These are phyloP conservation scores for Hirtodrosophila histrioides DNA, from an alignment of 2,888 invertebrate species.

Conservation along the genomic window DNA sequence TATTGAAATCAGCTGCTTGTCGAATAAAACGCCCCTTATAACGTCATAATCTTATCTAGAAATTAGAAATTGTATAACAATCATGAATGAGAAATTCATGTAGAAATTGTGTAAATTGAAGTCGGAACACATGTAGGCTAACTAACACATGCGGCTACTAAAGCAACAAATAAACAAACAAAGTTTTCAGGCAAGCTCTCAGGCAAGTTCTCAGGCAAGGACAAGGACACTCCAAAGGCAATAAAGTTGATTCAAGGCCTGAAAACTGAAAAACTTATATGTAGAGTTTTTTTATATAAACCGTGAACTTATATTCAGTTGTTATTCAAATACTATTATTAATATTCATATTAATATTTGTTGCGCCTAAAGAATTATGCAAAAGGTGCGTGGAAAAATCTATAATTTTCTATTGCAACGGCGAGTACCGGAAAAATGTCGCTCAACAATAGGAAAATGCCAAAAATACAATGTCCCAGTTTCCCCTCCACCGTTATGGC, in stretches of 20 bases:
- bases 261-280: background rate
- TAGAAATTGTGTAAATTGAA: conserved; percentile 11
- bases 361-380: background rate
- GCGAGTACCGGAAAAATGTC: conserved; percentile 5
- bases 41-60: conserved; percentile 44
- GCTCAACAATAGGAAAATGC: conserved; percentile 17
- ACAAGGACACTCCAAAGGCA: conserved; percentile 27
- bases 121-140: background rate
- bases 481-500: background rate
- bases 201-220: conserved; percentile 39
- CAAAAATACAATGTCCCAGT: conserved; percentile 29
- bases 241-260: background rate
- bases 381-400: conserved; percentile 50
- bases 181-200: conserved; percentile 23
- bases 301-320: background rate
- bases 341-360: background rate
- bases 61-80: conserved; percentile 44
- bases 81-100: conserved; percentile 14
- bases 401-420: conserved; percentile 42
- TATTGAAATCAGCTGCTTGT: conserved; percentile 28
- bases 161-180: background rate
- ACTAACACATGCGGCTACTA: background rate
- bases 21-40: conserved; percentile 23
- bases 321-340: background rate
- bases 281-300: too few species aligned